Percentiles rank a stretch among this genome's conserved stretches.
These are phyloP conservation scores for Pelagia noctiluca DNA, from an alignment of 30 jellyfish, hydroid and myxozoan species.

Conservation along the genomic window DNA sequence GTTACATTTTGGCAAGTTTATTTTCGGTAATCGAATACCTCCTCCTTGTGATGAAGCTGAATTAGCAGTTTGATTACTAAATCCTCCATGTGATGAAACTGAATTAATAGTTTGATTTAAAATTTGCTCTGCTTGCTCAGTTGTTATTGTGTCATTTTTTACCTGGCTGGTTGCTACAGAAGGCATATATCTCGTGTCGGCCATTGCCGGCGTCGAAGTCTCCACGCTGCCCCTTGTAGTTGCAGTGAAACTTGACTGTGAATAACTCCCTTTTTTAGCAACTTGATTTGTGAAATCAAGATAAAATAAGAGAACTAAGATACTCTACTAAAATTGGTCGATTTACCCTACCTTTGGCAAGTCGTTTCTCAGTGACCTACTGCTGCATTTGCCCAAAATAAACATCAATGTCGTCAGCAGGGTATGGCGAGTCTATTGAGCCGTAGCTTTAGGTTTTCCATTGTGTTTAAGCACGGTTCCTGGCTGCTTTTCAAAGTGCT, in stretches of 20 bases:
- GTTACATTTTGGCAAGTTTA: slow-evolving; percentile 35
- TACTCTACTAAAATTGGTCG: no score
- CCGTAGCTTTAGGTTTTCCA: no score
- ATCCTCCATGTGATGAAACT: background rate
- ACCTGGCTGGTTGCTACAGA: background rate
- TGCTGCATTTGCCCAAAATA: no score
- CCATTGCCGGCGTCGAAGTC: slow-evolving; percentile 6
- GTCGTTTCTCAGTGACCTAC: no score
- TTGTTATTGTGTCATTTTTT: no score
- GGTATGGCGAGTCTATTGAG: no score
- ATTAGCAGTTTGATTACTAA: background rate
- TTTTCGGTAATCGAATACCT: slow-evolving; percentile 44
- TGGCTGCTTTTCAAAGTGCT: no score
- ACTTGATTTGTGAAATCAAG: no score
- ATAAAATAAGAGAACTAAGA: no score
- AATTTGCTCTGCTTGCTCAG: background rate
- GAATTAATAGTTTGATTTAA: background rate
- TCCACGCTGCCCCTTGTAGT: background rate
- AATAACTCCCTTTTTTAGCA: background rate
- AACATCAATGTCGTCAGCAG: no score
- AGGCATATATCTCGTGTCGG: background rate
- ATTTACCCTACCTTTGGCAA: no score
- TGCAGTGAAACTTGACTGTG: background rate
- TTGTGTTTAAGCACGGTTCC: no score
- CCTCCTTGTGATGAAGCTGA: background rate